Conservation (phyloP, 2,113 vertebrate species). For the Pantherophis guttatus region DNA sequence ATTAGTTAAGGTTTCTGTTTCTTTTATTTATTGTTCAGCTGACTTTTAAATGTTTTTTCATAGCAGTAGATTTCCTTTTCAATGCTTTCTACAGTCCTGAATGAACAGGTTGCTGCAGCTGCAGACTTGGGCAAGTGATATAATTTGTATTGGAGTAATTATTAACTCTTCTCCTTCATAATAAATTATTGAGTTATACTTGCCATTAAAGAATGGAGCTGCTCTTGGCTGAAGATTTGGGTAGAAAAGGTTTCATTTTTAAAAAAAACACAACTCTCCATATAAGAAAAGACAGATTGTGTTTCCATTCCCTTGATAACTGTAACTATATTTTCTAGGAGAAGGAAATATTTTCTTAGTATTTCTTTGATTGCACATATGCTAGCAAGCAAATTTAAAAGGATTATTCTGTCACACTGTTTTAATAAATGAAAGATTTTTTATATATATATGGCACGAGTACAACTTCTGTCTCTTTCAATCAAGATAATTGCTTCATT, state of each 20-base stretch:
- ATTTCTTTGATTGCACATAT: constrained; percentile 11
- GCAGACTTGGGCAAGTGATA: not conserved
- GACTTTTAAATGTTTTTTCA: constrained; percentile 2
- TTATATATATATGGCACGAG: not conserved
- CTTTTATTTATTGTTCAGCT: not conserved
- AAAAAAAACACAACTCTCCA: not conserved
- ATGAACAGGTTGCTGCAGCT: not conserved
- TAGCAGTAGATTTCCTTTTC: not conserved
- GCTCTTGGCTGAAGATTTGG: not conserved
- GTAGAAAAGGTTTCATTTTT: not conserved
- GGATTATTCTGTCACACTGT: not conserved
- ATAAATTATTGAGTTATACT: not conserved
- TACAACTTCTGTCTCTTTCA: not conserved
- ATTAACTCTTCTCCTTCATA: not conserved
- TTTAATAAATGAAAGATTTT: constrained; percentile 1
- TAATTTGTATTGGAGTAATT: not conserved
- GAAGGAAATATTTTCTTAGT: not conserved
- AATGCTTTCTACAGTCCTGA: not conserved
- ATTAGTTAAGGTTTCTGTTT: not conserved
- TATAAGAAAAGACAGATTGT: not conserved
- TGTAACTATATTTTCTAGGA: not conserved
- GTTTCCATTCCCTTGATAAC: not conserved
- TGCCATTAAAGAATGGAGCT: not conserved
- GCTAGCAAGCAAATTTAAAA: constrained; percentile 19
- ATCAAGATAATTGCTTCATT: not conserved